These are phyloP conservation scores for Anthonomus grandis DNA, from an alignment of 1,140 invertebrate species.

Conservation along the genomic window DNA sequence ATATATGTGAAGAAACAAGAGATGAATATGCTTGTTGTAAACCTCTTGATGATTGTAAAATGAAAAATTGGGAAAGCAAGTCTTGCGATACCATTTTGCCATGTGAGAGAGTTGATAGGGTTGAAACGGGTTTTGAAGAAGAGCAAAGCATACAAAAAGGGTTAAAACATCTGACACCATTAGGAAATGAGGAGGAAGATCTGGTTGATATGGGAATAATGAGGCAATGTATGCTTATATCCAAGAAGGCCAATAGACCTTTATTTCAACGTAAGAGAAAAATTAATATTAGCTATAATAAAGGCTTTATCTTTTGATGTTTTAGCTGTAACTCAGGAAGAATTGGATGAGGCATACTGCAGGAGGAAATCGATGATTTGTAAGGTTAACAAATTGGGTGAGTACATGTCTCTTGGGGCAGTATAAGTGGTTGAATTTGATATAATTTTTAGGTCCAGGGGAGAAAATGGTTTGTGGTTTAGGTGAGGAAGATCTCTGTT, in stretches of 20 bases:
- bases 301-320: too few relatives aligned
- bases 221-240: conserved; percentile 5
- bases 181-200: neutral
- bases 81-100: too few relatives aligned
- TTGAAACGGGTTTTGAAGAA: neutral
- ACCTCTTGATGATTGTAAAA: neutral
- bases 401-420: neutral
- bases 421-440: neutral
- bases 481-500: too few relatives aligned
- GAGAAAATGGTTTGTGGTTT: conserved; percentile 19
- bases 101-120: neutral
- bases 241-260: neutral
- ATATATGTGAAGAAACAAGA: neutral
- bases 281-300: neutral
- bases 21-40: neutral
- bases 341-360: conserved; percentile 3
- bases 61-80: neutral
- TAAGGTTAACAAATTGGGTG: conserved; percentile 21
- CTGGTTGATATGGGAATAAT: conserved; percentile 13
- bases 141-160: conserved; percentile 18
- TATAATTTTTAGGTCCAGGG: conserved; percentile 1
- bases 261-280: neutral
- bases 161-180: conserved; percentile 3
- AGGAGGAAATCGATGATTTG: conserved; percentile 12
- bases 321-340: conserved; percentile 16